phyloP scores from a whole-genome alignment of 2,113 vertebrate genomes.

The Glaucidium brasilianum region DNA sequence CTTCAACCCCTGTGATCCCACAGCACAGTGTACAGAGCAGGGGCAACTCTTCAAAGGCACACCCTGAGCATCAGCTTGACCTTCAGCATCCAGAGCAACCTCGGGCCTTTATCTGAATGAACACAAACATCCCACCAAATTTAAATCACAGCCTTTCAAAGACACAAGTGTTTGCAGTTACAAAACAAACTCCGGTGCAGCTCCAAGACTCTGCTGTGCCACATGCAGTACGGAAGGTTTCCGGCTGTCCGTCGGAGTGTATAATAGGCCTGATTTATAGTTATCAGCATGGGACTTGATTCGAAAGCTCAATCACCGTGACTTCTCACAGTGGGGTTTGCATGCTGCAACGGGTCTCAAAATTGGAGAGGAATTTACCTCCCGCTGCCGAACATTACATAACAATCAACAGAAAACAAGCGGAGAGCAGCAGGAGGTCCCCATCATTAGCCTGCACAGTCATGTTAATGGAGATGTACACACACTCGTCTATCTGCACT shows the following conservation, averaged over 20 bases:
- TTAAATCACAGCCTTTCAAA: background rate
- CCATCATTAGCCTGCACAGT: constrained; percentile 69
- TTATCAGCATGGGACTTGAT: constrained; percentile 80
- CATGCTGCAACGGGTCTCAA: constrained; percentile 76
- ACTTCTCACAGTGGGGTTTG: constrained; percentile 78
- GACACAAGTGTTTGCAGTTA: background rate
- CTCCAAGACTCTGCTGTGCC: constrained; percentile 43
- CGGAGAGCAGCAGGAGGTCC: constrained; percentile 77
- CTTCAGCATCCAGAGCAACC: background rate
- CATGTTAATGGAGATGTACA: constrained; percentile 69
- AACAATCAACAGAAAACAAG: constrained; percentile 86
- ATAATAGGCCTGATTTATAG: constrained; percentile 82
- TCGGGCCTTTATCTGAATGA: background rate
- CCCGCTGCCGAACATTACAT: constrained; percentile 83
- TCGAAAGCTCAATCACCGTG: constrained; percentile 80
- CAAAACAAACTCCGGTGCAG: background rate
- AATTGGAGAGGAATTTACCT: constrained; percentile 87
- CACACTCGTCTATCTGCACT: constrained; percentile 60
- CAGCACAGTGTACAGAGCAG: background rate
- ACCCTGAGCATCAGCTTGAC: background rate
- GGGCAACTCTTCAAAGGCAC: background rate
- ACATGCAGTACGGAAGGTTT: constrained; percentile 50
- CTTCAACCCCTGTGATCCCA: background rate
- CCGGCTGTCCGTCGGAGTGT: constrained; percentile 53
- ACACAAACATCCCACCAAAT: constrained; percentile 12